These are phyloP conservation scores for Agriopis aurantiaria DNA, from an alignment of 2,888 invertebrate genomes.

Conservation along the genomic window DNA sequence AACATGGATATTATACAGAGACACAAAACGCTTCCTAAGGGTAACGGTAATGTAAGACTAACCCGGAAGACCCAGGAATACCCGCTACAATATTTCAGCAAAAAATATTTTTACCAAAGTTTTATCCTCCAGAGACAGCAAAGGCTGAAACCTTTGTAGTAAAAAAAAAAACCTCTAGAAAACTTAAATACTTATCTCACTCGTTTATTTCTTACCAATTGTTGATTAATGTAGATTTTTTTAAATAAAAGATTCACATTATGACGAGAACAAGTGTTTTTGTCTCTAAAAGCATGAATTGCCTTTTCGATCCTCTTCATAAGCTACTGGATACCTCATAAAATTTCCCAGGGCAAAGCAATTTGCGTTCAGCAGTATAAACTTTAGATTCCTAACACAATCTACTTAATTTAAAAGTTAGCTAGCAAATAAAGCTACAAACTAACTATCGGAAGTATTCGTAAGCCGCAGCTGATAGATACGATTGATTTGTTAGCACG, in stretches of 20 bases:
- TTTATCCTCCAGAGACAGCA: conserved; percentile 26
- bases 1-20: conserved; percentile 45
- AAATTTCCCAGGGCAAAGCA: too few relatives aligned
- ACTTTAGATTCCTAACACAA: too few relatives aligned
- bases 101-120: conserved; percentile 35
- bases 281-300: background rate
- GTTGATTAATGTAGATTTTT: background rate
- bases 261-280: background rate
- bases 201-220: background rate
- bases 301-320: too few relatives aligned
- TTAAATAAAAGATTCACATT: background rate
- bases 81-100: conserved; percentile 41
- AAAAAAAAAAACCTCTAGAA: background rate
- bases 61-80: conserved; percentile 43
- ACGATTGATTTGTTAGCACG: too few relatives aligned
- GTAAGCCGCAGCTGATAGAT: too few relatives aligned
- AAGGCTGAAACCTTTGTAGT: background rate
- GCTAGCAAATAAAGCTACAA: too few relatives aligned
- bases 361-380: too few relatives aligned
- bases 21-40: conserved; percentile 47
- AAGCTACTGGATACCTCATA: too few relatives aligned
- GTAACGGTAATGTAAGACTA: conserved; percentile 41
- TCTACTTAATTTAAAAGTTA: too few relatives aligned
- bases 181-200: background rate
- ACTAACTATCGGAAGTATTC: too few relatives aligned